A percentile compares a stretch with the other conserved stretches of the same genome.
These are phyloP conservation scores for Sarcophaga carnaria DNA, from an alignment of 2,888 invertebrate species.

Conservation along the genomic window DNA sequence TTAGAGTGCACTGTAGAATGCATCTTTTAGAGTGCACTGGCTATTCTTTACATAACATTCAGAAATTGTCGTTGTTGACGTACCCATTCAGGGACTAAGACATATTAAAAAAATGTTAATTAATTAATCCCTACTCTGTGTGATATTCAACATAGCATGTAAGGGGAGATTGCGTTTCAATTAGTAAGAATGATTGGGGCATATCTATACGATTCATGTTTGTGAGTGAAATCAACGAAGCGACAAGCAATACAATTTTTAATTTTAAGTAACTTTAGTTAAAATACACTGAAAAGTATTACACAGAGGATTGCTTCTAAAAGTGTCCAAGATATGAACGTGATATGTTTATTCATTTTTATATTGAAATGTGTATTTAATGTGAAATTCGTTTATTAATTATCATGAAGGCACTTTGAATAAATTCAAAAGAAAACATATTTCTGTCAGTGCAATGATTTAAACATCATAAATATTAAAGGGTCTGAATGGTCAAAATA, in stretches of 20 bases:
- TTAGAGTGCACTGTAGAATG: too few relatives aligned
- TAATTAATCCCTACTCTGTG: constrained; percentile 51
- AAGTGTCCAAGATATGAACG: background rate
- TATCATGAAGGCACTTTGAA: too few relatives aligned
- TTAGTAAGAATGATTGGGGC: constrained; percentile 49
- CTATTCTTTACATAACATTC: too few relatives aligned
- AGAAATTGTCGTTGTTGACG: too few relatives aligned
- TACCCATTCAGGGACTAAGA: too few relatives aligned
- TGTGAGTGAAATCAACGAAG: constrained; percentile 47
- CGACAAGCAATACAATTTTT: constrained; percentile 41
- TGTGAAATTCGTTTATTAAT: too few relatives aligned
- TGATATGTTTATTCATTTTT: too few relatives aligned
- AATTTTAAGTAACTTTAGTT: constrained; percentile 28
- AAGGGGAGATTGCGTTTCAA: constrained; percentile 34
- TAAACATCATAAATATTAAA: constrained; percentile 56
- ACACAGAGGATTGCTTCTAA: background rate
- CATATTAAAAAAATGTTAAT: background rate
- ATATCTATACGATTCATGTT: constrained; percentile 28
- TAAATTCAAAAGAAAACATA: background rate
- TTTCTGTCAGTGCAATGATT: constrained; percentile 39
- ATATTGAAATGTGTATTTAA: too few relatives aligned
- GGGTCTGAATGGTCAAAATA: constrained; percentile 61
- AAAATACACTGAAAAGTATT: constrained; percentile 29
- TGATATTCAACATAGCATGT: background rate
- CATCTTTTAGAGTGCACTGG: too few relatives aligned